Evolutionary conservation across 2,113 vertebrate genomes (phyloP).

Genomic region (Rattus rattus): DNA sequence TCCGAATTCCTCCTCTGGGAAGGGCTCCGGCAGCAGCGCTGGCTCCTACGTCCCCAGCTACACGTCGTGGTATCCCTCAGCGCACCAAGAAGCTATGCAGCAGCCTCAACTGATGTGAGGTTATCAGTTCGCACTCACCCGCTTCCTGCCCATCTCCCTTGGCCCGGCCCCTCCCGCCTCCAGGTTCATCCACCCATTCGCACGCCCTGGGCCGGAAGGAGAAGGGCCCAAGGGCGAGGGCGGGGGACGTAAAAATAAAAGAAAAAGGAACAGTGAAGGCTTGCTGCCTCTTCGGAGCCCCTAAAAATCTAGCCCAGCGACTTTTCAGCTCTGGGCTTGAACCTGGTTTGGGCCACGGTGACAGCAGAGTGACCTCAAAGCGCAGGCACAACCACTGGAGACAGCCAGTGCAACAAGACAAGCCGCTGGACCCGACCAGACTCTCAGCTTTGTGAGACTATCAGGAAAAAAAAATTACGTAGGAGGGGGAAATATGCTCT

Average conservation of each 20-base stretch:
- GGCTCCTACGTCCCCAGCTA: constrained; percentile 98
- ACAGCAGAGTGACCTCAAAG: constrained; percentile 82
- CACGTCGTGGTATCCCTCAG: constrained; percentile 98
- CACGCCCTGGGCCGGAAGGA: constrained; percentile 59
- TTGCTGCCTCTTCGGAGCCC: constrained; percentile 44
- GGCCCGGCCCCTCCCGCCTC: constrained; percentile 61
- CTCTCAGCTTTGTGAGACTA: constrained; percentile 87
- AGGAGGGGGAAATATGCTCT: constrained; percentile 84
- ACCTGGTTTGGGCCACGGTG: background rate
- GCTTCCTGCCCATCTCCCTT: constrained; percentile 55
- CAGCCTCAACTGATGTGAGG: constrained; percentile 98
- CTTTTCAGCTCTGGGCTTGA: background rate
- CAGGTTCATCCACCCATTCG: constrained; percentile 51
- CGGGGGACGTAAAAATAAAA: background rate
- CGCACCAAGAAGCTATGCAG: constrained; percentile 99
- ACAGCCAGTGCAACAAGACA: constrained; percentile 23
- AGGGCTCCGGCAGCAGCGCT: constrained; percentile 92
- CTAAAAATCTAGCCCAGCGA: background rate
- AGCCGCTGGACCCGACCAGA: constrained; percentile 53
- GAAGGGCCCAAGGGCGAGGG: constrained; percentile 30
- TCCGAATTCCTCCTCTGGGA: constrained; percentile 92
- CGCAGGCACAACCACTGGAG: constrained; percentile 20
- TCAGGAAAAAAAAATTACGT: constrained; percentile 84
- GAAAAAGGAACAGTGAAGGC: constrained; percentile 54
- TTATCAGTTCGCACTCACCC: constrained; percentile 57